Evolutionary conservation across 2,888 invertebrate genomes (phyloP), one percentile per base, ranked within the genome.

Genomic region (Xylophagus ater): DNA sequence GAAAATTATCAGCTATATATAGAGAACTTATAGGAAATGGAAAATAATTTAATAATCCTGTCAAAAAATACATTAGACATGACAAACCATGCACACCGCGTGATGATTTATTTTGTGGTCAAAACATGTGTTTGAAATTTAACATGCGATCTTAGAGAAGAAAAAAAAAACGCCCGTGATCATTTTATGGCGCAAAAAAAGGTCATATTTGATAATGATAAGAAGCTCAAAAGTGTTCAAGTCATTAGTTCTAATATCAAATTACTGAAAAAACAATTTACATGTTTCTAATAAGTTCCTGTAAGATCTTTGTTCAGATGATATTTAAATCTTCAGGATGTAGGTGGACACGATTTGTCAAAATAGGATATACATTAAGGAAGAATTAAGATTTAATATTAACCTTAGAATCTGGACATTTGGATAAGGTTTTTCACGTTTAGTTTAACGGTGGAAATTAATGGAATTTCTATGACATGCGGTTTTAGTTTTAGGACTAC

Each of bases 61-160:
- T 42, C 41, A 42, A 31, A 31, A 37, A 34, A n/a, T n/a, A n/a
- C n/a, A 34, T 30, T 12, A 31, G 21, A 40, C 43, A 47, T 40
- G 44, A 52, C 49, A 49, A n/a, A n/a, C n/a, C n/a, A n/a, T n/a
- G n/a, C n/a, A n/a, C n/a, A n/a, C n/a, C n/a, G n/a, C n/a, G n/a
- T 49, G 56, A 60, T 64, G 62, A 63, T 63, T 63, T 63, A 63
- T 64, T 60, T 53, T 50, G 59, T 58, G 65, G 63, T 64, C 62
- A 63, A 64, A 63, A 63, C 62, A 63, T 63, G 57, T 63, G 65
- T 60, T 60, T 52, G 60, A 63, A 56, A 25, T 47, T n/a, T n/a
- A n/a, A n/a, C n/a, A n/a, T 60, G 62, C 21, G 9, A 21, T 7
- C 9, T 21, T 21, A 21, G 9, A 21, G 21, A 7, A 21, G 5